These are phyloP conservation scores for Anagrus nilaparvatae DNA, from an alignment of 1,140 invertebrate species.

Conservation along the genomic window DNA sequence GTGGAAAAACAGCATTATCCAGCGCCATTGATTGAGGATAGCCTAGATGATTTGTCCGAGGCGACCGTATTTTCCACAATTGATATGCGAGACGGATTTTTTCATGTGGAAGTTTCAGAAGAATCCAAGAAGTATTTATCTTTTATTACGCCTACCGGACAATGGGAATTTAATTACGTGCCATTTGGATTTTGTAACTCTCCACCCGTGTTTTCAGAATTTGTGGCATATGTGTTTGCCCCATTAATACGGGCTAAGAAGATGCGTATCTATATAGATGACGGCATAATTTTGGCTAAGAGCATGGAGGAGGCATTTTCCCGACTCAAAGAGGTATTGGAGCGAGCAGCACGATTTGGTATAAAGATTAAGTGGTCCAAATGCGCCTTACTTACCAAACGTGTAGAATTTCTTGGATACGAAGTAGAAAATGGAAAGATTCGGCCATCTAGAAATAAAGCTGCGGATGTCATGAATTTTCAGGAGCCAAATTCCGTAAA, in stretches of 20 bases:
- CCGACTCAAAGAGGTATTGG: not conserved
- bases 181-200: slow-evolving; percentile 25
- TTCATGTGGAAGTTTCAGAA: slow-evolving; percentile 26
- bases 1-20: slow-evolving; percentile 6
- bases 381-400: slow-evolving; percentile 9
- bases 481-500: slow-evolving; percentile 24
- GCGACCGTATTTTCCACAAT: slow-evolving; percentile 24
- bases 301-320: not conserved
- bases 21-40: slow-evolving; percentile 15
- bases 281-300: not conserved
- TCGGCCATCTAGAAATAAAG: slow-evolving; percentile 12
- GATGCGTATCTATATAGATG: slow-evolving; percentile 10
- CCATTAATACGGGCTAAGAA: not conserved
- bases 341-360: not conserved
- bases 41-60: slow-evolving; percentile 13
- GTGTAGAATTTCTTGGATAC: slow-evolving; percentile 10
- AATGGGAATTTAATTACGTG: slow-evolving; percentile 21
- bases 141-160: slow-evolving; percentile 21
- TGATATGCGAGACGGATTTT: slow-evolving; percentile 31
- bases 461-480: slow-evolving; percentile 21
- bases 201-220: slow-evolving; percentile 11
- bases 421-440: slow-evolving; percentile 7
- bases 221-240: slow-evolving; percentile 6
- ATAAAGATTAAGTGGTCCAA: slow-evolving; percentile 12
- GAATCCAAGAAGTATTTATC: slow-evolving; percentile 22